Conservation (phyloP, 1,140 invertebrate species). For the Neoseiulus cucumeris region DNA sequence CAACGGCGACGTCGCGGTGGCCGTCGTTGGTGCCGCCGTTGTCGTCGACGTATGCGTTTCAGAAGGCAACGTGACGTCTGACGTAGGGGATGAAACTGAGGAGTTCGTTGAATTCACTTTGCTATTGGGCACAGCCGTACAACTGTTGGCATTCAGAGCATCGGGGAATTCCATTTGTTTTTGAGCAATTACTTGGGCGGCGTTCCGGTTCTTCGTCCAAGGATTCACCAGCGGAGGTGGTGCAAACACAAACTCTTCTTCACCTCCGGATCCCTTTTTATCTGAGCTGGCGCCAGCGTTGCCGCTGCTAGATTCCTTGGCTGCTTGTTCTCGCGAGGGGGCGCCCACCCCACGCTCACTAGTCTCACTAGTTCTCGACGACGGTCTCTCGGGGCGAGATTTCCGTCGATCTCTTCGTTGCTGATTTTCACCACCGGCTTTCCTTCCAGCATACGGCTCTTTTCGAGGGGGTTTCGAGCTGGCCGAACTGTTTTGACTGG, state of each 20-base stretch:
- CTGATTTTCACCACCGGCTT: not conserved
- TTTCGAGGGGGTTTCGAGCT: not conserved
- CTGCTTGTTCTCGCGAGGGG: too few relatives aligned
- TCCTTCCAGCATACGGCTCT: not conserved
- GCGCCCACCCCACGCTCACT: not conserved
- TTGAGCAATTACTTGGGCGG: slow-evolving; percentile 4
- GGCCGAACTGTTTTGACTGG: too few relatives aligned
- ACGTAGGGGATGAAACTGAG: too few relatives aligned
- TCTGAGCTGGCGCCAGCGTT: too few relatives aligned
- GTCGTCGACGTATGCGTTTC: too few relatives aligned
- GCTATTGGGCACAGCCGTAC: too few relatives aligned
- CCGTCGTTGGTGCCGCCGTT: too few relatives aligned
- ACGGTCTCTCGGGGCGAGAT: not conserved
- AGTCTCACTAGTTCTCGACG: not conserved
- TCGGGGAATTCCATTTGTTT: not conserved
- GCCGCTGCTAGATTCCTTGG: too few relatives aligned
- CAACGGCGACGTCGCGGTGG: too few relatives aligned
- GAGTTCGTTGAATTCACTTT: too few relatives aligned
- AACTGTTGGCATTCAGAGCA: not conserved
- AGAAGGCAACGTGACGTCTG: too few relatives aligned
- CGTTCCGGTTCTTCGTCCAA: slow-evolving; percentile 4
- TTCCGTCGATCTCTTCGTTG: slow-evolving; percentile 3
- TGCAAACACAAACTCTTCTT: not conserved
- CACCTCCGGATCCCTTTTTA: too few relatives aligned
- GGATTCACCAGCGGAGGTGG: not conserved